These are phyloP conservation scores for Notamacropus eugenii DNA, from an alignment of 2,797 vertebrate genomes.

Conservation along the genomic window DNA sequence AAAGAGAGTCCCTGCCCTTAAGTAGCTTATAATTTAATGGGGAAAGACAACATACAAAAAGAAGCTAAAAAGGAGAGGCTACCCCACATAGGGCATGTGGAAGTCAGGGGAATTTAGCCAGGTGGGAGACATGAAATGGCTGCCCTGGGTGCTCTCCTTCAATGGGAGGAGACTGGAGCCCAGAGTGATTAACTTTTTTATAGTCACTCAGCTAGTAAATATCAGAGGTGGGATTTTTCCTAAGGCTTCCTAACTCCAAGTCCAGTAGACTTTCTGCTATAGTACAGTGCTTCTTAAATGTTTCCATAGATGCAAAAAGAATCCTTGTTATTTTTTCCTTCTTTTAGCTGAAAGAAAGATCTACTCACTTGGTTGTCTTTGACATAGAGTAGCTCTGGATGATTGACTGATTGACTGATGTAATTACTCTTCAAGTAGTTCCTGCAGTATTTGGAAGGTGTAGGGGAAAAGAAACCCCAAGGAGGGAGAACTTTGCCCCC, in stretches of 20 bases:
- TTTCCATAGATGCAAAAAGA: background rate
- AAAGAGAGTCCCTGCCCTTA: background rate
- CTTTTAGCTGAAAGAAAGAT: background rate
- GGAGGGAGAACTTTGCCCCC: background rate
- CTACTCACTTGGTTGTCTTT: background rate
- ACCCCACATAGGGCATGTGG: background rate
- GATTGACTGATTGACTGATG: background rate
- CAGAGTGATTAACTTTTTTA: background rate
- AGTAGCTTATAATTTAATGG: background rate
- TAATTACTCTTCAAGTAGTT: background rate
- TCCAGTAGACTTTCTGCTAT: background rate
- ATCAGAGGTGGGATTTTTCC: background rate
- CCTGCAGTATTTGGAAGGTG: background rate
- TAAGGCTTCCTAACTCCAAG: background rate
- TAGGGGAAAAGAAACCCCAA: background rate
- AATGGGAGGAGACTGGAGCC: background rate
- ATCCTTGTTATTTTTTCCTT: slow-evolving; percentile 28
- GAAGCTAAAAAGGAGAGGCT: background rate
- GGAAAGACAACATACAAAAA: background rate
- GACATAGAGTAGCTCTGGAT: background rate
- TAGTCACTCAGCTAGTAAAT: background rate
- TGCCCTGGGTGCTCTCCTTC: too few relatives aligned
- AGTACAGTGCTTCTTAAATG: background rate
- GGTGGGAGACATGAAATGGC: too few relatives aligned
- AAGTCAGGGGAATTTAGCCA: too few relatives aligned